Base-by-base conservation (phyloP, 1,140 invertebrate species). In the Rhynchophorus ferrugineus region DNA sequence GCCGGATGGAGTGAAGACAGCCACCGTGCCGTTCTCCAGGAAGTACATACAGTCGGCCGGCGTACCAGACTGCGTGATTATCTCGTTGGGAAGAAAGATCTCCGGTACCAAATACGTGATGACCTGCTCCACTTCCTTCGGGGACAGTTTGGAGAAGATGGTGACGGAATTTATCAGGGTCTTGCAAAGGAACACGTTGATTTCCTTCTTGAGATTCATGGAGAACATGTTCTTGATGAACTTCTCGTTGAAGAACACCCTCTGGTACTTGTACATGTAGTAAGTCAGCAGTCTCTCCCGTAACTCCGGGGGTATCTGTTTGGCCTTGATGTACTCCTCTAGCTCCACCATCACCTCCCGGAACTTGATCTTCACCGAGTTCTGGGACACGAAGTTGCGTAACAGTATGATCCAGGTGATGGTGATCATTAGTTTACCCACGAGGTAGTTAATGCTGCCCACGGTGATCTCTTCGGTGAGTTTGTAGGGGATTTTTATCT, bases 21-120 rank as follows among this genome's bases (percentile, higher is more conserved):
- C 73, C 0, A 81, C 77, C 2, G 75, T 77, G 21, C 79, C 79
- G 44, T 65, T 71, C 0, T 71, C 69, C 8, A 81, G 63, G 50
- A 81, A 80, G 57, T 73, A 81, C 77, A 81, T 79, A 54, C 73
- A 79, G 34, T 79, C 74, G 7, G 78, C 78, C 8, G 69, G 61
- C 9, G 70, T 69, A 0, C 75, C 76, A 2, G 77, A 75, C 59
- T 74, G 74, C 2, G 76, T 64, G 13, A 81, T 77, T 8, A 59
- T 41, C 41, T 67, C 62, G 36, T 58, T 59, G 2, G 63, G 59
- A 7, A 67, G 44, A 35, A 60, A 64, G 14, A 66, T 59, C 47
- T 66, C 59, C 1, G 53, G 50, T 33, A 60, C 56, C 17, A 67
- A 43, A 49, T 57, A 29, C 1, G 53, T 17, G 2, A 65, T 47